A percentile compares a stretch with the other conserved stretches of the same genome.
These are phyloP conservation scores for Drosophila kanapiae DNA, from an alignment of 1,140 invertebrate species.

Conservation along the genomic window DNA sequence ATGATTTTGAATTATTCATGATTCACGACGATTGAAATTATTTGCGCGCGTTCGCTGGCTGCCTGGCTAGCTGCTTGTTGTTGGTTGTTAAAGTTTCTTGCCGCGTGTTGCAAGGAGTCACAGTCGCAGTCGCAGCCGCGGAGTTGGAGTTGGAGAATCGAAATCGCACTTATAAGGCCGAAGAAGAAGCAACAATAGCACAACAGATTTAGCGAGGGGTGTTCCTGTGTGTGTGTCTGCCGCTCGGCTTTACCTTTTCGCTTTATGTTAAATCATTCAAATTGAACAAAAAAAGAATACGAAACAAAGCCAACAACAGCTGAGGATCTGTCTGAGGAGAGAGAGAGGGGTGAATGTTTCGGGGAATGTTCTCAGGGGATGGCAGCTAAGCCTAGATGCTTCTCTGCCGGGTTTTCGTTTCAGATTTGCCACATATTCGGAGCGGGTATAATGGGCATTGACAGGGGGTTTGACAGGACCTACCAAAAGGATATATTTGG, in stretches of 20 bases:
- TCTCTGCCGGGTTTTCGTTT: slow-evolving; percentile 41
- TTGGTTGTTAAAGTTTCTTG: slow-evolving; percentile 75
- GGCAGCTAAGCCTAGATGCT: slow-evolving; percentile 42
- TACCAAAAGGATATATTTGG: slow-evolving; percentile 22
- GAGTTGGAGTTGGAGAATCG: slow-evolving; percentile 7
- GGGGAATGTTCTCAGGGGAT: slow-evolving; percentile 55
- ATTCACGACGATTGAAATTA: slow-evolving; percentile 84
- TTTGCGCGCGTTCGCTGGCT: slow-evolving; percentile 65
- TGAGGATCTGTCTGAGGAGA: slow-evolving; percentile 40
- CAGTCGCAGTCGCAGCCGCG: slow-evolving; percentile 1
- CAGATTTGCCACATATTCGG: slow-evolving; percentile 49
- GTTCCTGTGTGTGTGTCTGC: slow-evolving; percentile 33
- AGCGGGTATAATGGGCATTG: slow-evolving; percentile 50
- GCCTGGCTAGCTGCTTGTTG: slow-evolving; percentile 22
- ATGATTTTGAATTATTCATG: slow-evolving; percentile 84
- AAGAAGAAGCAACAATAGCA: slow-evolving; percentile 67
- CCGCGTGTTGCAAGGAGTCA: slow-evolving; percentile 64
- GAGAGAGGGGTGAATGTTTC: slow-evolving; percentile 9
- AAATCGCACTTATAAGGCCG: slow-evolving; percentile 72
- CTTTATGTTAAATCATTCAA: slow-evolving; percentile 84
- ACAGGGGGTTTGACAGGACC: slow-evolving; percentile 54
- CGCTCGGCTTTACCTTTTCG: slow-evolving; percentile 60
- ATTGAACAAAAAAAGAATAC: slow-evolving; percentile 69
- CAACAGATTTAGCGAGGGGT: slow-evolving; percentile 28
- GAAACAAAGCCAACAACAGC: slow-evolving; percentile 69